Conservation (phyloP, 2,797 vertebrate species). For the Chrysocyon brachyurus region DNA sequence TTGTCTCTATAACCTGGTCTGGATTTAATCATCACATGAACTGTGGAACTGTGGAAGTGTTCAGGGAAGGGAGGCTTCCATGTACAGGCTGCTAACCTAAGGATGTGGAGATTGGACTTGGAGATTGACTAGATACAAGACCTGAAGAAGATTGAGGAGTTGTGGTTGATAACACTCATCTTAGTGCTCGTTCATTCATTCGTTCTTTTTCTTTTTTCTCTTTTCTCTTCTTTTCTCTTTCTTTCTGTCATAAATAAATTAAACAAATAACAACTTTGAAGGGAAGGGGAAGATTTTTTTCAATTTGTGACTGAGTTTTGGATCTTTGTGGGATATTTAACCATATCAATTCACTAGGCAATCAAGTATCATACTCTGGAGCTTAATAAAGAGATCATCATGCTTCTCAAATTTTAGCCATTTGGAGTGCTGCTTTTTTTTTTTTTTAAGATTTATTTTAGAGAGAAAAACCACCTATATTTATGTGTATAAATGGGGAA, state of each 20-base stretch:
- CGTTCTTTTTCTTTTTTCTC: no score
- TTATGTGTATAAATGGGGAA: neutral
- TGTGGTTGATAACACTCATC: neutral
- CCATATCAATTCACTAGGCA: neutral
- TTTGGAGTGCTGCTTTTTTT: neutral
- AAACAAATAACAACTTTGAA: neutral
- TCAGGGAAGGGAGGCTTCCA: neutral
- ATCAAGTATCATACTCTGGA: neutral
- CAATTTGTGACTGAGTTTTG: neutral
- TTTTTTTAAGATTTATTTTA: neutral
- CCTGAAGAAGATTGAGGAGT: neutral
- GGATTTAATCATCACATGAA: neutral
- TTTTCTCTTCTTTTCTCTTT: no score
- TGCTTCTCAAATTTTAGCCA: neutral
- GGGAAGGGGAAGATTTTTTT: neutral
- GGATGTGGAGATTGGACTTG: neutral
- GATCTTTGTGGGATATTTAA: neutral
- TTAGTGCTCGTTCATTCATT: neutral
- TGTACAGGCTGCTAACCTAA: neutral
- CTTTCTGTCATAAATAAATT: no score
- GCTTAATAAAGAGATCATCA: neutral
- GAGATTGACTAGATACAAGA: neutral
- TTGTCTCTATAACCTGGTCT: neutral
- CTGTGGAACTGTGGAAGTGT: neutral
- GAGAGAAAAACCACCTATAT: neutral